Evolutionary conservation across 30 jellyfish, hydroid and myxozoan species (phyloP), one percentile per base, ranked within the genome.

Genomic region (Aurelia sp.): DNA sequence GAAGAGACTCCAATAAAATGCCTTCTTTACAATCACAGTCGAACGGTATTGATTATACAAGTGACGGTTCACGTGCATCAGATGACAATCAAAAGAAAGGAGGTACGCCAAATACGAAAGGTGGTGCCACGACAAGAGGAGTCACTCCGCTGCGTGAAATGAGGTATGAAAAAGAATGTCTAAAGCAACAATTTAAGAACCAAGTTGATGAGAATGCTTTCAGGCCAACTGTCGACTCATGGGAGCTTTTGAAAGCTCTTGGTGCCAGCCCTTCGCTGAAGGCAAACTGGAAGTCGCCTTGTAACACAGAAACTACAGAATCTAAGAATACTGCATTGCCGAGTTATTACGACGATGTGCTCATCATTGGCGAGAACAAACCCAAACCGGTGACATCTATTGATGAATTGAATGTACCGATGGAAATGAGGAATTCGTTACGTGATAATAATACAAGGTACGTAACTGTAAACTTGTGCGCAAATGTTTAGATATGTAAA

Each of bases 301-400:
- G 52, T 41, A 30, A 30, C 53, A 60, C 30, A 12, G 38, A 27
- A 13, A 3, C 57, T 31, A 16, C 24, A 4, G 74, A 38, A 9
- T 50, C 44, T 9, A 38, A 60, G 21, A 35, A 12, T 13, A 75
- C 61, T n/a, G 13, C 65, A 1, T 3, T 63, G 72, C 90, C 90
- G 35, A 9, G 18, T 8, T 19, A 33, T 3, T 47, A n/a, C 50
- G 53, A 30, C 8, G 97, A 91, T 53, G 93, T 91, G 10, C 61
- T 91, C 21, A 90, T 91, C 10, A 22, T 58, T 68, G 97, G 97
- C 8, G 87, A 91, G 20, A 58, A 35, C 75, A 77, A 78, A 68
- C 88, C 92, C 27, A 86, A 65, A 8, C 71, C 91, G 38, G 27
- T 69, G 16, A 66, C 50, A 58, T 27, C 75, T 17, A 12, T 83